These are phyloP conservation scores for Syritta pipiens DNA, from an alignment of 2,888 invertebrate genomes.

Conservation along the genomic window DNA sequence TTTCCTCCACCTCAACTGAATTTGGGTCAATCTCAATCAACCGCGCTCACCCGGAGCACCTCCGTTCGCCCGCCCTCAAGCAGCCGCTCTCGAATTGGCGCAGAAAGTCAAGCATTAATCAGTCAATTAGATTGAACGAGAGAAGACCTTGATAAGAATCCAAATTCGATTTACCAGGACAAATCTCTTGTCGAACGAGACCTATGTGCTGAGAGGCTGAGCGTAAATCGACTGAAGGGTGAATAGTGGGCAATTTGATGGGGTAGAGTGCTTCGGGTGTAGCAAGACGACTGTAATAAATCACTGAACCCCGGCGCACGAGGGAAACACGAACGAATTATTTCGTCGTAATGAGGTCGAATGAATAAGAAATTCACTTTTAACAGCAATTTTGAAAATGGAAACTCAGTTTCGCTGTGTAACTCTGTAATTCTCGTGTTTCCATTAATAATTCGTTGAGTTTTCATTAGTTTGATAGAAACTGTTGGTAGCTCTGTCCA, in stretches of 20 bases:
- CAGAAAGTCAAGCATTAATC: constrained; percentile 59
- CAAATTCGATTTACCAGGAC: constrained; percentile 29
- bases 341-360: constrained; percentile 33
- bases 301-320: constrained; percentile 19
- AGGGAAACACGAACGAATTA: constrained; percentile 23
- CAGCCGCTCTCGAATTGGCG: constrained; percentile 6
- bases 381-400: constrained; percentile 33
- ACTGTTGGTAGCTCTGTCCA: not conserved
- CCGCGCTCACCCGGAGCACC: too few relatives aligned
- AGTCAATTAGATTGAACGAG: constrained; percentile 58
- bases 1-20: constrained; percentile 34
- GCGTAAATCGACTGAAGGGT: too few relatives aligned
- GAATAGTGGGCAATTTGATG: too few relatives aligned
- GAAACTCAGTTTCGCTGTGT: constrained; percentile 31
- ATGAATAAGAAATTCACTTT: constrained; percentile 5
- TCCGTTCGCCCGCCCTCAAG: too few relatives aligned
- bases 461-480: constrained; percentile 48
- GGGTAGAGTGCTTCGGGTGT: too few relatives aligned
- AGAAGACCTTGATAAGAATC: constrained; percentile 28
- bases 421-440: constrained; percentile 27
- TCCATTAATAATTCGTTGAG: constrained; percentile 48
- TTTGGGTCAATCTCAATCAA: constrained; percentile 51
- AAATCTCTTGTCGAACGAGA: constrained; percentile 16
- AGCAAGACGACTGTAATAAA: constrained; percentile 25
- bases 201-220: not conserved